A percentile compares a stretch with the other conserved stretches of the same genome.
Evolutionary conservation across 2,797 vertebrate species (phyloP).

Genomic region (Chromobotia macracanthus): DNA sequence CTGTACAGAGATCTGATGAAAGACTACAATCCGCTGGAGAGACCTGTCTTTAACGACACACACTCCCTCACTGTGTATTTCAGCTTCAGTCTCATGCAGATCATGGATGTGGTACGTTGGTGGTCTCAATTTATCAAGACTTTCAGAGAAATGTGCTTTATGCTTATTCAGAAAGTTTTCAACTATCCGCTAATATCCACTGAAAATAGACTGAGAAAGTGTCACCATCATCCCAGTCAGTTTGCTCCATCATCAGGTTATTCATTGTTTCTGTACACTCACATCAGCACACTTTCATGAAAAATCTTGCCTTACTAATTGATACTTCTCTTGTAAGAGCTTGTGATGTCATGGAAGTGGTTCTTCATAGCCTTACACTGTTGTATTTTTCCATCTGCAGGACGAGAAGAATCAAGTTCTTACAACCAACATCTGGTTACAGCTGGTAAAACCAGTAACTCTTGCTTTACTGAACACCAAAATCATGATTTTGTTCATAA

Average conservation of each 20-base stretch:
- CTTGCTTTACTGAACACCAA: not conserved
- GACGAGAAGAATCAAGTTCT: conserved; percentile 98
- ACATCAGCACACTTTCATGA: too few species aligned
- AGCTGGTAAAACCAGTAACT: conserved; percentile 83
- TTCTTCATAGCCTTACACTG: not conserved
- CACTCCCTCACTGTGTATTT: conserved; percentile 74
- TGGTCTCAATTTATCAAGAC: too few species aligned
- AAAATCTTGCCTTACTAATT: not conserved
- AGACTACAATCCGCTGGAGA: conserved; percentile 69
- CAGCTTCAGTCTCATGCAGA: conserved; percentile 77
- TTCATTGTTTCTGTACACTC: not conserved
- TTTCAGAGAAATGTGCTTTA: too few species aligned
- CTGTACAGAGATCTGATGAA: conserved; percentile 72
- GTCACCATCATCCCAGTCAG: not conserved
- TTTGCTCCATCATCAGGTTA: not conserved
- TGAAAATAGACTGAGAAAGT: not conserved
- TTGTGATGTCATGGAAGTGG: not conserved
- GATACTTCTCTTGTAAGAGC: not conserved
- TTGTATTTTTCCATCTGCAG: conserved; percentile 67
- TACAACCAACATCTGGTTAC: conserved; percentile 94
- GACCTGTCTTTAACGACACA: conserved; percentile 77
- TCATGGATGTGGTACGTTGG: conserved; percentile 77
- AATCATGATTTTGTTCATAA: too few species aligned
- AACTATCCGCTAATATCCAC: not conserved
- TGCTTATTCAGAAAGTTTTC: not conserved